Base-by-base conservation (phyloP, 2,888 invertebrate genomes). In the Calameuta idolon region DNA sequence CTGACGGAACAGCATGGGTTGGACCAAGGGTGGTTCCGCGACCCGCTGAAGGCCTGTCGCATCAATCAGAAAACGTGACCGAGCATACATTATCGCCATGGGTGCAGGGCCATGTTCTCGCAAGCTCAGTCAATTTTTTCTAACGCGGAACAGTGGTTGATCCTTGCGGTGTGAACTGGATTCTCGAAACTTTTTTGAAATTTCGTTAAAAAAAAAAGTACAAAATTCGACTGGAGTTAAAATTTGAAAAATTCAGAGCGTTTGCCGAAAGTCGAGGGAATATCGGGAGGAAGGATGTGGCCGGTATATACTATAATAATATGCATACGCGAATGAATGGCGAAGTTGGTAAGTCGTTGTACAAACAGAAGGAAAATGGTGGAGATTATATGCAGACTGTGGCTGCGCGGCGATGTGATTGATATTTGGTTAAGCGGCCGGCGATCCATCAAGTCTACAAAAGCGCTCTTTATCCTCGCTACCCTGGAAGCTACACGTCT, bases 21-120 rank as follows among this genome's bases (percentile, higher is more conserved):
- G 55, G 55, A 55, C 55, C 55, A 55, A 9, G 55, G 55, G 55
- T 55, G 55, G 55, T 23, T 9, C 12, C 5, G 71, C 33, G 12
- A 31, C 71, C 12, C 31, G 31, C 71, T 4, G 71, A 81, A 79
- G 73, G 34, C 79, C 80, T 76, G 79, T 69, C 78, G 77, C 84
- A 87, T 88, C 88, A 85, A 89, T 87, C 88, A 87, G 85, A 76
- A 84, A 87, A 86, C 90, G 90, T 90, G 90, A 90, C 87, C 85
- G 81, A 85, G 90, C 90, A 90, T 90, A 90, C 87, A 90, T 90
- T 90, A 90, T 87, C 84, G 81, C 80, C 79, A 76, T 75, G 76
- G 33, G 35, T 55, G 9, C 15, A 55, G 55, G 55, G 55, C 9
- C 9, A 23, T 23, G 23, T 23, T 55, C 55, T 23, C 55, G 23